A percentile compares a stretch with the other conserved stretches of the same genome.
These are phyloP conservation scores for Pseudorasbora parva DNA, from an alignment of 2,113 vertebrate genomes.

Conservation along the genomic window DNA sequence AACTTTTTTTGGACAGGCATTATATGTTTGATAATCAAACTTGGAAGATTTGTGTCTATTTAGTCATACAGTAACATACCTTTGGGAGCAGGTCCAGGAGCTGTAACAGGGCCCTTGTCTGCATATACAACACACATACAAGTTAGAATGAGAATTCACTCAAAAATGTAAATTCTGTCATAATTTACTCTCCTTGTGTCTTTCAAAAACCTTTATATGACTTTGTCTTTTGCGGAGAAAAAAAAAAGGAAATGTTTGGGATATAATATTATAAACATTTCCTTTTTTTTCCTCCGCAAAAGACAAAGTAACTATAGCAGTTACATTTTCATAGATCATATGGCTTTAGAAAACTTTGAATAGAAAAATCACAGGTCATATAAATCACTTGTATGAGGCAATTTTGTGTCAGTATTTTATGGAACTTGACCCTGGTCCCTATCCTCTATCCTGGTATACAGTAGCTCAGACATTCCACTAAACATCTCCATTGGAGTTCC, in stretches of 20 bases:
- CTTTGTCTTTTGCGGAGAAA: no score
- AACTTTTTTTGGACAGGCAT: no score
- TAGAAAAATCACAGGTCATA: background rate
- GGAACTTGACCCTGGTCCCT: background rate
- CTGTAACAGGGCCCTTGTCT: constrained; percentile 80
- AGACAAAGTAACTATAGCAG: no score
- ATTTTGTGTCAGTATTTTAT: background rate
- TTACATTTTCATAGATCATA: background rate
- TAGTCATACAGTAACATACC: constrained; percentile 73
- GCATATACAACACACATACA: constrained; percentile 42
- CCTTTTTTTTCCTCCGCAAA: no score
- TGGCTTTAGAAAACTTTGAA: background rate
- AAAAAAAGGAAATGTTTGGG: background rate
- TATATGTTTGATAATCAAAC: constrained; percentile 19
- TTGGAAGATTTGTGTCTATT: background rate
- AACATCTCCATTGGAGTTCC: background rate
- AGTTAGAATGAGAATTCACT: background rate
- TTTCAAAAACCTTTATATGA: background rate
- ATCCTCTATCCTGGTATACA: background rate
- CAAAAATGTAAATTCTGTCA: rapidly evolving
- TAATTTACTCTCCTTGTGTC: background rate
- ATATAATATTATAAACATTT: no score
- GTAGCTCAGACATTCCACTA: background rate
- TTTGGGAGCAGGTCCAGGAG: constrained; percentile 89
- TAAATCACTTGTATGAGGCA: background rate